phyloP scores from a whole-genome alignment of 2,888 invertebrate genomes.

The Diarsia rubi region DNA sequence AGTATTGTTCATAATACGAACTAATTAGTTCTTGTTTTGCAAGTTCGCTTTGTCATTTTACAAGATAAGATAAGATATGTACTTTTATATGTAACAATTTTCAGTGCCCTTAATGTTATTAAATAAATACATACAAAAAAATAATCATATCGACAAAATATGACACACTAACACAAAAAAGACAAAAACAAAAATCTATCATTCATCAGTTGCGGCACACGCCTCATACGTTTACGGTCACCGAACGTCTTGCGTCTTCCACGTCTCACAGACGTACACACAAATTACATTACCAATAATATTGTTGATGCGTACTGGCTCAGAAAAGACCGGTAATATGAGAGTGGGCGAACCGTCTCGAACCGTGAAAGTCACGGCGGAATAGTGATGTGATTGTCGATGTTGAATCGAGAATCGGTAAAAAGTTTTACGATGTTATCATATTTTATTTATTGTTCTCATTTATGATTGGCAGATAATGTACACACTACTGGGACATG shows the following conservation, averaged over 20 bases:
- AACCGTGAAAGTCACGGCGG: slow-evolving; percentile 75
- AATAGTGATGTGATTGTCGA: slow-evolving; percentile 62
- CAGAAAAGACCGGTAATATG: slow-evolving; percentile 74
- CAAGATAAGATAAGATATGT: no score
- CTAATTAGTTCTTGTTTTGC: not conserved
- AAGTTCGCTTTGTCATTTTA: not conserved
- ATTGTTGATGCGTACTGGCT: slow-evolving; percentile 75
- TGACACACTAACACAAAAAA: slow-evolving; percentile 8
- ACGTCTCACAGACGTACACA: slow-evolving; percentile 50
- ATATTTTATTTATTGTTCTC: not conserved
- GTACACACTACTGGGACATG: not conserved
- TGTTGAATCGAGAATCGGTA: slow-evolving; percentile 12
- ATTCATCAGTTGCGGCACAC: slow-evolving; percentile 40
- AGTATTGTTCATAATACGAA: not conserved
- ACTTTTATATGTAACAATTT: no score
- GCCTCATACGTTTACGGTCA: slow-evolving; percentile 39
- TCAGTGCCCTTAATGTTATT: no score
- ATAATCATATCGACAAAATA: not conserved
- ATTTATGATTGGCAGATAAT: not conserved
- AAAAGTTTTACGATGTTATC: not conserved
- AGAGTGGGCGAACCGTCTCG: slow-evolving; percentile 71
- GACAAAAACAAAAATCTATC: slow-evolving; percentile 32
- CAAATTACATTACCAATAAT: slow-evolving; percentile 78
- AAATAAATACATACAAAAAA: no score
- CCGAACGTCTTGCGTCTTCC: slow-evolving; percentile 18